Percentiles rank a stretch among this genome's conserved stretches.
Conservation (phyloP, 2,113 vertebrate species). For the Tauraco erythrolophus region DNA sequence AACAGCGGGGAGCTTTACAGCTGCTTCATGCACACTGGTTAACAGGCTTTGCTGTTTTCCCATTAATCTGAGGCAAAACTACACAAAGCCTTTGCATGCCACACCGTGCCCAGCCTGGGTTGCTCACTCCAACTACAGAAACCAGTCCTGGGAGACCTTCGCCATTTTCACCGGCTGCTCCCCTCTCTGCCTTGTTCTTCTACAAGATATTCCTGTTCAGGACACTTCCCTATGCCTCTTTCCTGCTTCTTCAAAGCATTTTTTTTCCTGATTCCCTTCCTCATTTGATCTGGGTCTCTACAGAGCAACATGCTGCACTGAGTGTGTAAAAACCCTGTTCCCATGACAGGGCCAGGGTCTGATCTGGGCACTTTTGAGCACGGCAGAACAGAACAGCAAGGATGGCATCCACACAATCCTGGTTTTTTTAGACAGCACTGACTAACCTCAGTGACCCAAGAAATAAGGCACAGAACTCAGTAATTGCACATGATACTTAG, state of each 20-base stretch:
- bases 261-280: not conserved
- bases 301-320: not conserved
- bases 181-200: not conserved
- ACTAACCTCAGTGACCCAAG: not conserved
- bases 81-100: fast-evolving
- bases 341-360: fast-evolving
- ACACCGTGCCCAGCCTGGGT: not conserved
- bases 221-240: not conserved
- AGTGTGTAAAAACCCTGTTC: fast-evolving
- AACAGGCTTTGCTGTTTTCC: not conserved
- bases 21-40: not conserved
- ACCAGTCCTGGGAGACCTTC: not conserved
- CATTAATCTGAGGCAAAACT: not conserved
- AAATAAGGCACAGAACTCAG: not conserved
- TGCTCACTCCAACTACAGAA: not conserved
- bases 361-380: not conserved
- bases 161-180: not conserved
- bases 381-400: fast-evolving
- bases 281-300: no score
- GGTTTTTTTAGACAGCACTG: not conserved
- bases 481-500: not conserved
- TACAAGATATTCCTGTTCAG: not conserved
- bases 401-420: fast-evolving
- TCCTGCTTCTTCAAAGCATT: not conserved
- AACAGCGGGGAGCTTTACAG: not conserved